Evolutionary conservation across 2,888 invertebrate genomes (phyloP), one percentile per base, ranked within the genome.

Genomic region (Pterobdella sp.): DNA sequence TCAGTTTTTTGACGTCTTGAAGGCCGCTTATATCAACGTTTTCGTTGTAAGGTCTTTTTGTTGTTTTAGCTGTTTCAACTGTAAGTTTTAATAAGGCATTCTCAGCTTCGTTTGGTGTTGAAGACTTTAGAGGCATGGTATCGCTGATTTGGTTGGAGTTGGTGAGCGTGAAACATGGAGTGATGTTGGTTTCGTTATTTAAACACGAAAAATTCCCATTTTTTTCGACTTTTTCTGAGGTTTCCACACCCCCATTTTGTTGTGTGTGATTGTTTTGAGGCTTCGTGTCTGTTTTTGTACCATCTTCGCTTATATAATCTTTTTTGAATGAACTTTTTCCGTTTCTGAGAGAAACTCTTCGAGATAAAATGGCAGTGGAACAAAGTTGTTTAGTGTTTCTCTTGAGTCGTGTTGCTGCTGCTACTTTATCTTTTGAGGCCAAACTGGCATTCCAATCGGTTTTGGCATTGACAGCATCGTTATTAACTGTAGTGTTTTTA

Each of bases 331-430:
- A 65, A 29, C 35, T 29, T 65, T 65, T 65, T 65, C 32, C 32
- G 35, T 35, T 42, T 36, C 71, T 71, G 29, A 32, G 52, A 1
- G 60, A 63, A n/a, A 60, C 35, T 35, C 63, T 71, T 26, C 56
- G 29, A 18, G 31, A 56, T 18, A 60, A 36, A 32, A 71, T 60
- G 52, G 52, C 71, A 10, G 36, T n/a, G 34, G 71, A 14, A 3
- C 63, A 71, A n/a, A 60, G 22, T 35, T 70, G 70, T 31, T 31
- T 31, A 32, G 34, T 22, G 36, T 31, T 71, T 63, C 70, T 70
- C 32, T 70, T 70, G 31, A 37, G 35, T 22, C 70, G 22, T 31
- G 26, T 32, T 3, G 3, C n/a, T 56, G 60, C 26, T 56, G 60
- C n/a, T 26, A 56, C 3, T 22, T 56, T 56, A 3, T n/a, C 10